Conservation (phyloP, 2,113 vertebrate species). For the Myocastor coypus region DNA sequence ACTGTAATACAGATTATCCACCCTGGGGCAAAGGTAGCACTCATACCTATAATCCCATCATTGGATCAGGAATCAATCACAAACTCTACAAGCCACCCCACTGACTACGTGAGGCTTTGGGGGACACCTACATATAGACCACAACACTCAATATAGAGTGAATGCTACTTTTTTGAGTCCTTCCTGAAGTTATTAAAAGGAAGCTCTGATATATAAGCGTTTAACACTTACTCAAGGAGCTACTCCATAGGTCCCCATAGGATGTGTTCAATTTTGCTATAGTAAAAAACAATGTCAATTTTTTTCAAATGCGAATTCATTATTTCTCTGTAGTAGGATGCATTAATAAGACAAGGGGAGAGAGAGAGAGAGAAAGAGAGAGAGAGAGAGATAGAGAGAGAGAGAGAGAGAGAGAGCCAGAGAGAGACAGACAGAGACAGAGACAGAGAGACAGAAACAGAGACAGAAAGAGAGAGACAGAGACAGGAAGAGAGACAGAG, state of each 20-base stretch:
- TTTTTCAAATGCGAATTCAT: not conserved
- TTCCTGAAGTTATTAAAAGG: not conserved
- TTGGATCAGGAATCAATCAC: too few species aligned
- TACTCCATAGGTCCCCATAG: not conserved
- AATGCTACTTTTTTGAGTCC: not conserved
- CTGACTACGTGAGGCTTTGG: too few species aligned
- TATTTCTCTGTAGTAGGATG: not conserved
- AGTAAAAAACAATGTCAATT: not conserved
- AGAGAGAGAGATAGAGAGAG: too few species aligned
- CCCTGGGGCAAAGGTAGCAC: too few species aligned
- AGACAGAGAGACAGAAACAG: not conserved
- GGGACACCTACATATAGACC: too few species aligned
- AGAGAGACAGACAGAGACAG: not conserved
- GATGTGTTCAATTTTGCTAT: not conserved
- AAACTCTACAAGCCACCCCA: too few species aligned
- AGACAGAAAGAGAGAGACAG: rapidly evolving
- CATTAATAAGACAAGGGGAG: not conserved
- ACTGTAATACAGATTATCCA: too few species aligned
- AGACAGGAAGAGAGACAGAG: not conserved
- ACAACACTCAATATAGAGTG: not conserved
- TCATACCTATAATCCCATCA: too few species aligned
- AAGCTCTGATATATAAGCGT: not conserved
- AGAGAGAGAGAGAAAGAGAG: not conserved
- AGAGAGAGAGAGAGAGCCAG: not conserved
- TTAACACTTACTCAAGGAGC: not conserved